Evolutionary conservation across 2,797 vertebrate genomes (phyloP), one percentile per base, ranked within the genome.

Genomic region (Amniataba percoides): DNA sequence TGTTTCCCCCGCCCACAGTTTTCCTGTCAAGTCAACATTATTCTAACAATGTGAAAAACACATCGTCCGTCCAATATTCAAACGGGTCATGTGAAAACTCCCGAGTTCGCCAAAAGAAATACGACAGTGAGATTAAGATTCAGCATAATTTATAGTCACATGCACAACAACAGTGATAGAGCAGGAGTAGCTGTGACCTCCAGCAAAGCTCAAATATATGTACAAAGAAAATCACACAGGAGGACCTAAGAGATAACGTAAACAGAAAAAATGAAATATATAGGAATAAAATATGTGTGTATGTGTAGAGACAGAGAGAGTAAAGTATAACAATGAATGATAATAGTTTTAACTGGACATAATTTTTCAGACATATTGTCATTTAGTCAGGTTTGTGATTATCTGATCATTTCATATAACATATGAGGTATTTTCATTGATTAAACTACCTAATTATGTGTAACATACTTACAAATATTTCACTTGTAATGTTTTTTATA

Each of bases 1-100:
- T 73, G 48, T 65, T 71, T 72, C 40, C 86, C 87, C 88, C 87
- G 14, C 84, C 87, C 60, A 82, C 90, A 66, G 0, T 55, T 31
- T 74, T 15, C 63, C 65, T 60, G 45, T 55, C 18, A 64, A 16
- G 3, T 19, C 18, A 3, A 14, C 0, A 39, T 43, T n/a, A 45
- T 60, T 40, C 23, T 27, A 2, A 46, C 1, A 3, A 18, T 18
- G 13, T 45, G 15, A 42, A n/a, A 40, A 13, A 10, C 0, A 16
- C n/a, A 4, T 15, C 0, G 9, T 23, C 14, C 16, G 8, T n/a
- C 15, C 36, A 52, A 4, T 8, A 13, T 16, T 63, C 11, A 68
- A 14, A 21, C 25, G 55, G 2, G 16, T 5, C 3, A 46, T 18
- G 40, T 10, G 3, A 21, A 19, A 52, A 58, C 31, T 42, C 23